These are phyloP conservation scores for Acronicta psi DNA, from an alignment of 2,888 invertebrate species.

Conservation along the genomic window DNA sequence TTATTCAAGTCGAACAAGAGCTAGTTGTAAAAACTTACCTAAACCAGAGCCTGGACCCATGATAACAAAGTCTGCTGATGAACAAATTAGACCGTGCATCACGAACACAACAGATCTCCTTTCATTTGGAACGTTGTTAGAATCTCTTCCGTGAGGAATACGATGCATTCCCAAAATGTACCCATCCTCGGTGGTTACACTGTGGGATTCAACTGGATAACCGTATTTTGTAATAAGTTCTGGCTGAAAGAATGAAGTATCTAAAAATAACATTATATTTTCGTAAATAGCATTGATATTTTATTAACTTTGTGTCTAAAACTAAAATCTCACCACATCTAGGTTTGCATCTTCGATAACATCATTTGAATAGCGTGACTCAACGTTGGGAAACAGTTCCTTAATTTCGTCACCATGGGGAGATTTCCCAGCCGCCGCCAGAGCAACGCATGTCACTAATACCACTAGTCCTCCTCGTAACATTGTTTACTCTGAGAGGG, in stretches of 20 bases:
- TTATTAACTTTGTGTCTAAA: background rate
- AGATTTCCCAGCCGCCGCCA: too few relatives aligned
- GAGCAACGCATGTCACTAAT: too few relatives aligned
- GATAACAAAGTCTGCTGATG: conserved; percentile 93
- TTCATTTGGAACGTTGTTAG: conserved; percentile 73
- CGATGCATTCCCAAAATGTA: conserved; percentile 94
- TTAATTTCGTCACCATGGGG: too few relatives aligned
- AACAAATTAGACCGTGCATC: conserved; percentile 92
- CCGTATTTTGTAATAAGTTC: conserved; percentile 89
- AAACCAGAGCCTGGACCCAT: conserved; percentile 91
- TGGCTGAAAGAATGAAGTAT: conserved; percentile 24
- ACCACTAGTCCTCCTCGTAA: too few relatives aligned
- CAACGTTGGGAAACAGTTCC: too few relatives aligned
- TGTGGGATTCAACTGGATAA: conserved; percentile 90
- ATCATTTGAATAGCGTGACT: conserved; percentile 67
- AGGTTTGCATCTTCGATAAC: conserved; percentile 77
- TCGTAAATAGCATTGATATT: too few relatives aligned
- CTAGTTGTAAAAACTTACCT: conserved; percentile 77
- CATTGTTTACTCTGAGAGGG: too few relatives aligned
- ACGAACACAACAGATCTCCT: conserved; percentile 89
- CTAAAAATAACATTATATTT: background rate
- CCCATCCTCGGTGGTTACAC: conserved; percentile 92
- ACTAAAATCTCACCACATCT: conserved; percentile 72
- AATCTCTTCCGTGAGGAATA: conserved; percentile 89
- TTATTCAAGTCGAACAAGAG: too few relatives aligned